These are phyloP conservation scores for Endotricha flammealis DNA, from an alignment of 2,888 invertebrate genomes.

Conservation along the genomic window DNA sequence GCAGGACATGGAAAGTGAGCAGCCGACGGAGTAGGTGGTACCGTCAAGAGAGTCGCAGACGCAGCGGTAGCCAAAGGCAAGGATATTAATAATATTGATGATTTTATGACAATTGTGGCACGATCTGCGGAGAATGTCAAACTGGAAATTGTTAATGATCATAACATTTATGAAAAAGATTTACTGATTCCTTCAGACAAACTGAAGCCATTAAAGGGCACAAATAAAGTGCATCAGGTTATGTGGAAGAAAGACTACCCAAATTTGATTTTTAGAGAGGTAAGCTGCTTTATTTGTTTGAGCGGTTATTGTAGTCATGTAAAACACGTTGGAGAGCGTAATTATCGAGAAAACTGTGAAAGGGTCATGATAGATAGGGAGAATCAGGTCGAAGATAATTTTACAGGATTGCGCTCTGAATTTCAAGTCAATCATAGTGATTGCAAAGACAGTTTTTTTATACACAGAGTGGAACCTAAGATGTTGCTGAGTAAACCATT, in stretches of 20 bases:
- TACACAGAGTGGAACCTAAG: constrained; percentile 1
- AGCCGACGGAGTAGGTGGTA: too few species aligned
- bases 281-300: constrained; percentile 3
- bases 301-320: too few species aligned
- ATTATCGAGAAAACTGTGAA: neutral
- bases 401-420: constrained; percentile 1
- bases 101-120: too few species aligned
- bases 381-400: constrained; percentile 1
- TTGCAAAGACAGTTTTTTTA: neutral
- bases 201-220: neutral
- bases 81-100: too few species aligned
- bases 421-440: neutral
- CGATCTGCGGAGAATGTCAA: neutral
- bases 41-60: neutral
- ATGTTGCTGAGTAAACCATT: constrained; percentile 1
- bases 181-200: constrained; percentile 2
- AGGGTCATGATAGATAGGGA: constrained; percentile 1
- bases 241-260: constrained; percentile 1
- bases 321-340: too few species aligned
- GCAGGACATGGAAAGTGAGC: constrained; percentile 4
- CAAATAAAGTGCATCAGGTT: constrained; percentile 4
- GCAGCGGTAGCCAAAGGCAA: neutral
- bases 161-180: constrained; percentile 5
- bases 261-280: constrained; percentile 3
- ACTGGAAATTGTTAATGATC: neutral